phyloP scores from a whole-genome alignment of 2,888 invertebrate species.

The Cheilosia grossa region DNA sequence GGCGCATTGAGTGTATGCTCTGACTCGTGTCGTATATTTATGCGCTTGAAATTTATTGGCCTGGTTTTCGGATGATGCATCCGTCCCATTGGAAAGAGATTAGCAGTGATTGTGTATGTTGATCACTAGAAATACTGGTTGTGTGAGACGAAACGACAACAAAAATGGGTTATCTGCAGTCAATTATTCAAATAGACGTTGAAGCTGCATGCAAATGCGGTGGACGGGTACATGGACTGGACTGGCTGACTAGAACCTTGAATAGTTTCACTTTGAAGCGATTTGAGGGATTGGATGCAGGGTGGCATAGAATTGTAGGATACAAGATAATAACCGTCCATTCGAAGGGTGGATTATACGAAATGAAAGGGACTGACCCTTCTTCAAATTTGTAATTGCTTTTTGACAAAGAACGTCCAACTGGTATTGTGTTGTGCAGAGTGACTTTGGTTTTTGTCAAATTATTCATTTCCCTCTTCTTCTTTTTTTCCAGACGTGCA shows the following conservation, averaged over 20 bases:
- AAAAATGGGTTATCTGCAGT: conserved; percentile 45
- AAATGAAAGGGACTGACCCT: too few relatives aligned
- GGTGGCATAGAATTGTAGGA: neutral
- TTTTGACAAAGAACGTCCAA: neutral
- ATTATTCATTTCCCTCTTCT: too few relatives aligned
- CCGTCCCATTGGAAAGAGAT: conserved; percentile 47
- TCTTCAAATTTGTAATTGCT: neutral
- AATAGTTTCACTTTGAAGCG: conserved; percentile 2
- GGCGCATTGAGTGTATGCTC: conserved; percentile 1
- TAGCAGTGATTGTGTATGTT: conserved; percentile 43
- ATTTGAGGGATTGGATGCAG: neutral
- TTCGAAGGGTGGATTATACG: too few relatives aligned
- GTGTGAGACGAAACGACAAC: neutral
- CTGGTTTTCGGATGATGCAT: conserved; percentile 42
- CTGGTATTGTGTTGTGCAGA: too few relatives aligned
- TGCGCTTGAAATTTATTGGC: conserved; percentile 59
- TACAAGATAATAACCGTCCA: too few relatives aligned
- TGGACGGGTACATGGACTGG: neutral
- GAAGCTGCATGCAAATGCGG: conserved; percentile 11
- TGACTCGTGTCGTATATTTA: conserved; percentile 27
- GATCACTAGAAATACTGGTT: conserved; percentile 31
- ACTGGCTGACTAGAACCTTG: neutral
- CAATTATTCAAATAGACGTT: conserved; percentile 17
- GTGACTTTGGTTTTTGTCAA: too few relatives aligned
- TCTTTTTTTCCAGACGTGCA: too few relatives aligned